phyloP scores from a whole-genome alignment of 92 coral and sea anemone species.

The Palythoa heliodiscus region DNA sequence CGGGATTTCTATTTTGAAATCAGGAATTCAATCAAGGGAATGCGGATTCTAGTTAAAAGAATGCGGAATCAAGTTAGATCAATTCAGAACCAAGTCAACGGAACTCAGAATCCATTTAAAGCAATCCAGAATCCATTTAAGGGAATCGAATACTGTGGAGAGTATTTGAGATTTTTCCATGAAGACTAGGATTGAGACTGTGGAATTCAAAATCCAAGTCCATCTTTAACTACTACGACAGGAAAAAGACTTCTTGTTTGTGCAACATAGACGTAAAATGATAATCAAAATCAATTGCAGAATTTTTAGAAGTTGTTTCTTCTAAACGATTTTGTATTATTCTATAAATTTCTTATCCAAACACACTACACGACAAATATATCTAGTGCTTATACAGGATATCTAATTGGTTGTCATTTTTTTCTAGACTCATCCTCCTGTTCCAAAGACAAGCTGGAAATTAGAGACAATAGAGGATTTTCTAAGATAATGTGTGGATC shows the following conservation, averaged over 20 bases:
- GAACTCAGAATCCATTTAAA: background rate
- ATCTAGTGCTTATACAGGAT: too few relatives aligned
- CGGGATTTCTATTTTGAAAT: too few relatives aligned
- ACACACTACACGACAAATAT: too few relatives aligned
- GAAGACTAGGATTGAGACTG: background rate
- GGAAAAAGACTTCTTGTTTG: too few relatives aligned
- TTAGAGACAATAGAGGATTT: conserved; percentile 10
- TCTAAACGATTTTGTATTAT: background rate
- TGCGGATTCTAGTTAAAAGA: background rate
- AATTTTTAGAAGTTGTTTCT: too few relatives aligned
- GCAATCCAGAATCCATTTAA: background rate
- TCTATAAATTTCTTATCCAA: background rate
- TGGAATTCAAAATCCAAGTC: background rate
- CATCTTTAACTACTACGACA: too few relatives aligned
- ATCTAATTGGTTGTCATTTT: background rate
- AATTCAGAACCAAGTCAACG: background rate
- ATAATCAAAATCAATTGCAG: too few relatives aligned
- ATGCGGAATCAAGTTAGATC: background rate
- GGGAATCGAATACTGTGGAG: background rate
- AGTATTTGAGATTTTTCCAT: background rate
- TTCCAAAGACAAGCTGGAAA: conserved; percentile 23
- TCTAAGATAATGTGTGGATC: background rate
- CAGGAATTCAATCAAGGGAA: too few relatives aligned
- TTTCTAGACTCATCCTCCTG: conserved; percentile 18
- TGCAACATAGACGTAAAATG: too few relatives aligned